Evolutionary conservation across 2,113 vertebrate species (phyloP).

Genomic region (Empidonax alnorum): DNA sequence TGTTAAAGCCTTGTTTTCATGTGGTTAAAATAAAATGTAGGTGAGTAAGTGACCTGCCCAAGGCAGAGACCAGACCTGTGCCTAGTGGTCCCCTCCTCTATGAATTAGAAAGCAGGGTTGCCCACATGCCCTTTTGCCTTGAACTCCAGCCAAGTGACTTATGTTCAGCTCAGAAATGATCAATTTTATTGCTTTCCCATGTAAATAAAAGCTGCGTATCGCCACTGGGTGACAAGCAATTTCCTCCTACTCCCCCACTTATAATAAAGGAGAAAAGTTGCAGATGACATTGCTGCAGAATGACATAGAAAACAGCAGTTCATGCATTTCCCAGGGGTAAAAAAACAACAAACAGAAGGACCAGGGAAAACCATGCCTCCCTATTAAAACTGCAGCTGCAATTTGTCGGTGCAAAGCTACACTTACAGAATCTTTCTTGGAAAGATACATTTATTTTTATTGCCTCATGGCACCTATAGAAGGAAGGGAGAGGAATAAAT

Average conservation of each 20-base stretch:
- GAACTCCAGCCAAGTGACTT: not conserved
- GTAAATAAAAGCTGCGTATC: constrained; percentile 28
- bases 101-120: not conserved
- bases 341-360: not conserved
- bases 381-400: not conserved
- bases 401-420: not conserved
- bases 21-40: not conserved
- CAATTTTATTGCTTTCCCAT: constrained; percentile 38
- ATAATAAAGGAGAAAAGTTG: not conserved
- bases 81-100: not conserved
- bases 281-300: not conserved
- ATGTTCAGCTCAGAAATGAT: not conserved
- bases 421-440: not conserved
- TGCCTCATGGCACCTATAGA: not conserved
- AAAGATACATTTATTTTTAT: not conserved
- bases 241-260: not conserved
- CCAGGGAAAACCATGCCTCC: not conserved
- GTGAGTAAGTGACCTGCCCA: not conserved
- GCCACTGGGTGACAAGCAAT: constrained; percentile 20
- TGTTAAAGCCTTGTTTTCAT: not conserved
- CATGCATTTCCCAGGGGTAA: not conserved
- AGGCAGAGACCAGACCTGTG: not conserved
- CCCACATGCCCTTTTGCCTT: not conserved
- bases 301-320: not conserved
- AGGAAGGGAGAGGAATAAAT: not conserved